phyloP scores from a whole-genome alignment of 2,113 vertebrate genomes.

The Sterna hirundo region DNA sequence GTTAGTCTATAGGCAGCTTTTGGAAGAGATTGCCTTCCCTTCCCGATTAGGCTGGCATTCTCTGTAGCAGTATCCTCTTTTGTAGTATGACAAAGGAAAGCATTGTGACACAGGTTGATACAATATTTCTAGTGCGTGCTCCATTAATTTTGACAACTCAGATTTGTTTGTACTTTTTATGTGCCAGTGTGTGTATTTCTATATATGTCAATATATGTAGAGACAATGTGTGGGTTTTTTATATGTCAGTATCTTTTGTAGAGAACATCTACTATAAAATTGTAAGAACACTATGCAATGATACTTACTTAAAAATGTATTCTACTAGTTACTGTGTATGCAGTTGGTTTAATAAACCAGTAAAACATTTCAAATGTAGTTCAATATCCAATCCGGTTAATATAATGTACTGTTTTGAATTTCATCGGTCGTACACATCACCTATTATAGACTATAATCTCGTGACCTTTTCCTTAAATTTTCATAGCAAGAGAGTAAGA shows the following conservation, averaged over 20 bases:
- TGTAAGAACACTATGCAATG: not conserved
- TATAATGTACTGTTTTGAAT: not conserved
- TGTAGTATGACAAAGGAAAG: not conserved
- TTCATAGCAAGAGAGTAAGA: not conserved
- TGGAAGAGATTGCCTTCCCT: not conserved
- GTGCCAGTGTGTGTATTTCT: not conserved
- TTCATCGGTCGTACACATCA: not conserved
- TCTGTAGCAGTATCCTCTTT: not conserved
- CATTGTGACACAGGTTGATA: not conserved
- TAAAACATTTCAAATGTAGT: not conserved
- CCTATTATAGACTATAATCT: not conserved
- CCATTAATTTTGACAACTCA: conserved; percentile 10
- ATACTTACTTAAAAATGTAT: not conserved
- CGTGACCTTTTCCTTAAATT: not conserved
- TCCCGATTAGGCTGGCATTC: not conserved
- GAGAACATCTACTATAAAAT: conserved; percentile 31
- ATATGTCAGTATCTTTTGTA: conserved; percentile 9
- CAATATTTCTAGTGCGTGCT: conserved; percentile 4
- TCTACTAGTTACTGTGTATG: not conserved
- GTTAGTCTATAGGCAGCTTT: not conserved
- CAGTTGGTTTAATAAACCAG: not conserved
- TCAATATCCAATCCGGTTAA: not conserved
- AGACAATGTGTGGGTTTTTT: conserved; percentile 23
- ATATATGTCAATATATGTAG: conserved; percentile 19
- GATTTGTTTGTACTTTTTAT: conserved; percentile 41